These are phyloP conservation scores for Nothoprocta pentlandii DNA, from an alignment of 2,113 vertebrate species.

Conservation along the genomic window DNA sequence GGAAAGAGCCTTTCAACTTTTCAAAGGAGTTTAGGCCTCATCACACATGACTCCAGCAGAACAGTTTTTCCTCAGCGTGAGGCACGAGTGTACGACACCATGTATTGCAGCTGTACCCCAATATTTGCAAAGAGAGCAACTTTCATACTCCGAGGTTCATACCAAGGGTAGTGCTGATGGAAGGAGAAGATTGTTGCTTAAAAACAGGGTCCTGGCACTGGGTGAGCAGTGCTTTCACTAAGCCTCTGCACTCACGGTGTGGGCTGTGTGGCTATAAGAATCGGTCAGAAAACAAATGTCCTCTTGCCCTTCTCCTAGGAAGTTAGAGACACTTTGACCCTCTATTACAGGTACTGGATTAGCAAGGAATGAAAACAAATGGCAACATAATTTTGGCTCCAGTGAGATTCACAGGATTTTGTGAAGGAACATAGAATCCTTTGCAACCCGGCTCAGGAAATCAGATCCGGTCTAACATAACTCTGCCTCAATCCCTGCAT, in stretches of 20 bases:
- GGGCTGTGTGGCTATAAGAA: accelerated
- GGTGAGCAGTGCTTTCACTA: neutral
- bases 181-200: neutral
- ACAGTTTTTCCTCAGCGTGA: constrained; percentile 1
- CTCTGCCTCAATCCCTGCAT: neutral
- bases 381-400: neutral
- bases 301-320: neutral
- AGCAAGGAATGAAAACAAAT: neutral
- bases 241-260: neutral
- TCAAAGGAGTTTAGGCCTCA: constrained; percentile 14
- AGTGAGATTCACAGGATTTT: neutral
- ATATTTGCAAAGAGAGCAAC: constrained; percentile 49
- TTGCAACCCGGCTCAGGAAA: neutral
- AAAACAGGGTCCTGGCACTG: neutral
- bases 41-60: neutral
- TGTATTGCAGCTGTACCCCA: constrained; percentile 10
- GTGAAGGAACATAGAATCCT: neutral
- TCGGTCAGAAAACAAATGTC: neutral
- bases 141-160: neutral
- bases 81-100: constrained; percentile 4
- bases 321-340: neutral
- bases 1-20: constrained; percentile 16
- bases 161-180: neutral
- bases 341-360: neutral
- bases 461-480: neutral